Conservation (phyloP, 2,113 vertebrate species). For the Hyperopisus bebe region DNA sequence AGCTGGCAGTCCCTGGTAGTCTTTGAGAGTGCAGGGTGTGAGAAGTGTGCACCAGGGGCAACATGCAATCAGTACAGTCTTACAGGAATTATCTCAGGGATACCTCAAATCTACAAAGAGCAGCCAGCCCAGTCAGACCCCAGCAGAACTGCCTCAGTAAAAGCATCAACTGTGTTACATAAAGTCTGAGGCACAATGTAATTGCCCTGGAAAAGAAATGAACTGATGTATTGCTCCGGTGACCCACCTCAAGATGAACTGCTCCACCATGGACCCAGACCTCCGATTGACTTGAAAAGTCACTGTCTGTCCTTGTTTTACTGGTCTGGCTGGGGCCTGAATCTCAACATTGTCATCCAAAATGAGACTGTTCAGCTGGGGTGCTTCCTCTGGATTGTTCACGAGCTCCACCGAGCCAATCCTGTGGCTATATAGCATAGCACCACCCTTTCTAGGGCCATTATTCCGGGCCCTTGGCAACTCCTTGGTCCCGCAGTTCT, state of each 20-base stretch:
- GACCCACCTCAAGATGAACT: slow-evolving; percentile 78
- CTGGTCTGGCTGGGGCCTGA: slow-evolving; percentile 69
- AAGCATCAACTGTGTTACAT: neutral
- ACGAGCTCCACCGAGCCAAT: slow-evolving; percentile 77
- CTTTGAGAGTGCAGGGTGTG: neutral
- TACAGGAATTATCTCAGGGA: neutral
- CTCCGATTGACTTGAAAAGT: slow-evolving; percentile 75
- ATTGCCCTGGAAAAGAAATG: neutral
- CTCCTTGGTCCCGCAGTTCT: slow-evolving; percentile 68
- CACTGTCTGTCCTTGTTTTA: slow-evolving; percentile 78
- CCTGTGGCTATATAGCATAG: slow-evolving; percentile 59
- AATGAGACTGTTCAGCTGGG: slow-evolving; percentile 61
- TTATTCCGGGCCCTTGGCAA: slow-evolving; percentile 57
- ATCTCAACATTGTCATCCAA: slow-evolving; percentile 78
- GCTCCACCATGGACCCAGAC: slow-evolving; percentile 64
- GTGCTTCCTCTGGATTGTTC: slow-evolving; percentile 55
- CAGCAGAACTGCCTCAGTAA: neutral
- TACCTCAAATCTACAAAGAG: neutral
- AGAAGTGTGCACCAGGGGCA: neutral
- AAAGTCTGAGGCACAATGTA: neutral
- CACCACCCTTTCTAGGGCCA: slow-evolving; percentile 56
- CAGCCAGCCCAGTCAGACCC: neutral
- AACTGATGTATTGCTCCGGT: neutral
- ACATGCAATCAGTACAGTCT: neutral
- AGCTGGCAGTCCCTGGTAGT: neutral